These are phyloP conservation scores for Epistrophe eligans DNA, from an alignment of 2,888 invertebrate species.

Conservation along the genomic window DNA sequence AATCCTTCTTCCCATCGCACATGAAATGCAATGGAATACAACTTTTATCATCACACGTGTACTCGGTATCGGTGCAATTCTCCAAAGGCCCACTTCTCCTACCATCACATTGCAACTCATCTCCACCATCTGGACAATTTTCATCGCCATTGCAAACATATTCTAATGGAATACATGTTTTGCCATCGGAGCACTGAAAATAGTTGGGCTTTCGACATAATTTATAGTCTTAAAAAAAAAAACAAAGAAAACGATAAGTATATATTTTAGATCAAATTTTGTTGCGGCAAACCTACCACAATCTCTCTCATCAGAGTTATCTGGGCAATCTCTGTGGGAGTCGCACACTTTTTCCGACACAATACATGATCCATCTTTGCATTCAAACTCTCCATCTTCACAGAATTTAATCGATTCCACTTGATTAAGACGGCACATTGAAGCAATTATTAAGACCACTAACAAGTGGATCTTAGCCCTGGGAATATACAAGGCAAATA, in stretches of 20 bases:
- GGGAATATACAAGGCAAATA: not conserved
- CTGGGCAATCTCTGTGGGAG: slow-evolving; percentile 81
- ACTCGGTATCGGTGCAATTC: slow-evolving; percentile 81
- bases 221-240: slow-evolving; percentile 78
- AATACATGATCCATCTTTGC: slow-evolving; percentile 84
- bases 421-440: not conserved
- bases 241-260: not conserved
- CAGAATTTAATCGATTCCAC: slow-evolving; percentile 73
- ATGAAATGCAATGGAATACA: slow-evolving; percentile 89
- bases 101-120: slow-evolving; percentile 84
- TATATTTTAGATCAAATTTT: not conserved
- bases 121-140: slow-evolving; percentile 88
- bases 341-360: slow-evolving; percentile 81
- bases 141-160: slow-evolving; percentile 90
- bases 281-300: slow-evolving; percentile 79
- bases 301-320: slow-evolving; percentile 82
- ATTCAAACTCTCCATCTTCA: slow-evolving; percentile 85
- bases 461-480: slow-evolving; percentile 63
- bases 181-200: slow-evolving; percentile 82
- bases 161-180: slow-evolving; percentile 88
- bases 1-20: slow-evolving; percentile 90
- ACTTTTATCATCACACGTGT: slow-evolving; percentile 81
- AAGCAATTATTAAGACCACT: slow-evolving; percentile 44
- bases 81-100: slow-evolving; percentile 29
- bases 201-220: slow-evolving; percentile 82